These are phyloP conservation scores for Cerceris ruficornis DNA, from an alignment of 2,888 invertebrate species.

Conservation along the genomic window DNA sequence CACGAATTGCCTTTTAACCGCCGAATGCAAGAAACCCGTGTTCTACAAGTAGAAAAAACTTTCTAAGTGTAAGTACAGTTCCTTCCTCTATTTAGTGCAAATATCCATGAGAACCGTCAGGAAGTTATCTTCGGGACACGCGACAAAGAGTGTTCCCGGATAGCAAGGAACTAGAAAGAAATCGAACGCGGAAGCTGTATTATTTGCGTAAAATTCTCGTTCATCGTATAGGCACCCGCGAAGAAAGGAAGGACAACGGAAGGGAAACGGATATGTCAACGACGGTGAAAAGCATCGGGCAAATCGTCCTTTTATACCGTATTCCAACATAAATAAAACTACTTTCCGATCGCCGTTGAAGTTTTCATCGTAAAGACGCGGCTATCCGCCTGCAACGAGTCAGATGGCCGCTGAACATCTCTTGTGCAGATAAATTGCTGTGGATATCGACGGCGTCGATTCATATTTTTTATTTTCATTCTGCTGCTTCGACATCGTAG, in stretches of 20 bases:
- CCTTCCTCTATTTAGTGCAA: no score
- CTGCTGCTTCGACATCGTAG: no score
- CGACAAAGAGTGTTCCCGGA: background rate
- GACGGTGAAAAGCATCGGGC: slow-evolving; percentile 30
- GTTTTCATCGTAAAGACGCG: slow-evolving; percentile 48
- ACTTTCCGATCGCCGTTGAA: slow-evolving; percentile 20
- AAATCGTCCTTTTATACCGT: slow-evolving; percentile 40
- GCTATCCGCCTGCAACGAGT: background rate
- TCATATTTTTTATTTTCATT: no score
- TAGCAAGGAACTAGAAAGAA: slow-evolving; percentile 29
- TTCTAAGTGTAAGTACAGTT: no score
- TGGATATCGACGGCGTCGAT: no score
- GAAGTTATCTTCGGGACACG: no score
- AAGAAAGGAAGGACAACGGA: background rate
- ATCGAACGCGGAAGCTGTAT: slow-evolving; percentile 25
- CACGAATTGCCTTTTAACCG: no score
- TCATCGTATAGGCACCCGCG: background rate
- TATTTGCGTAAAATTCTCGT: slow-evolving; percentile 33
- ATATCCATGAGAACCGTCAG: no score
- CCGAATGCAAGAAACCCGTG: no score
- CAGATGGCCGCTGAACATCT: background rate
- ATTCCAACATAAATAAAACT: slow-evolving; percentile 57
- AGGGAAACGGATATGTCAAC: slow-evolving; percentile 36
- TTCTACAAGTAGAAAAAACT: no score
- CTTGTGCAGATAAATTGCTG: background rate